These are phyloP conservation scores for Protosalanx chinensis DNA, from an alignment of 2,797 vertebrate species.

Conservation along the genomic window DNA sequence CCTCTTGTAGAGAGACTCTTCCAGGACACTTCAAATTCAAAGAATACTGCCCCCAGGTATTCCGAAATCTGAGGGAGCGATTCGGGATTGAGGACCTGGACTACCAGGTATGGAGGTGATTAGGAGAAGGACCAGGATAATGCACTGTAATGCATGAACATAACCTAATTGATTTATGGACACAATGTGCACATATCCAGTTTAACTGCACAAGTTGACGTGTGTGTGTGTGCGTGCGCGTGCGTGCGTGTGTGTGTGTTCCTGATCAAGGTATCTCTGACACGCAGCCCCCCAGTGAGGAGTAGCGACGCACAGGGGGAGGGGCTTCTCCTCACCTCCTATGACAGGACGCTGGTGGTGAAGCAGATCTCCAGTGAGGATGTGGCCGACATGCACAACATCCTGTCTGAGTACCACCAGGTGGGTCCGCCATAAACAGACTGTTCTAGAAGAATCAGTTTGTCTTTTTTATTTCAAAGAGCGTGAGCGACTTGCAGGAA, in stretches of 20 bases:
- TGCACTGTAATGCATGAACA: background rate
- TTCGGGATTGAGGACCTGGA: slow-evolving; percentile 91
- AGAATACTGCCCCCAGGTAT: slow-evolving; percentile 94
- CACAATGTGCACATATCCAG: background rate
- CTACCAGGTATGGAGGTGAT: slow-evolving; percentile 76
- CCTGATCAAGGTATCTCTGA: slow-evolving; percentile 80
- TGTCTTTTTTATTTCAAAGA: background rate
- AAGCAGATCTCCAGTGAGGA: slow-evolving; percentile 96
- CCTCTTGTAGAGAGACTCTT: slow-evolving; percentile 83
- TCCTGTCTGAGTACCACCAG: slow-evolving; percentile 95
- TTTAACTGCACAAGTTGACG: background rate
- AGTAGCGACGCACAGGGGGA: slow-evolving; percentile 78
- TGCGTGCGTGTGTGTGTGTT: background rate
- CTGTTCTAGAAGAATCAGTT: background rate
- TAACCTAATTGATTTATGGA: too few species aligned
- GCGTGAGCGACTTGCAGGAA: background rate
- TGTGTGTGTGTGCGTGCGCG: background rate
- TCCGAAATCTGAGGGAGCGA: slow-evolving; percentile 89
- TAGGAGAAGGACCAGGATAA: background rate
- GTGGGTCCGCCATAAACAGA: slow-evolving; percentile 55
- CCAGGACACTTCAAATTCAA: slow-evolving; percentile 97
- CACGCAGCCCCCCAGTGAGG: slow-evolving; percentile 81
- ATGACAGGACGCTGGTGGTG: slow-evolving; percentile 85
- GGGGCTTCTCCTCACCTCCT: slow-evolving; percentile 84
- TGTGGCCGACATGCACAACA: slow-evolving; percentile 89